Evolutionary conservation across 1,140 invertebrate genomes (phyloP).

Genomic region (Watersipora subatra): DNA sequence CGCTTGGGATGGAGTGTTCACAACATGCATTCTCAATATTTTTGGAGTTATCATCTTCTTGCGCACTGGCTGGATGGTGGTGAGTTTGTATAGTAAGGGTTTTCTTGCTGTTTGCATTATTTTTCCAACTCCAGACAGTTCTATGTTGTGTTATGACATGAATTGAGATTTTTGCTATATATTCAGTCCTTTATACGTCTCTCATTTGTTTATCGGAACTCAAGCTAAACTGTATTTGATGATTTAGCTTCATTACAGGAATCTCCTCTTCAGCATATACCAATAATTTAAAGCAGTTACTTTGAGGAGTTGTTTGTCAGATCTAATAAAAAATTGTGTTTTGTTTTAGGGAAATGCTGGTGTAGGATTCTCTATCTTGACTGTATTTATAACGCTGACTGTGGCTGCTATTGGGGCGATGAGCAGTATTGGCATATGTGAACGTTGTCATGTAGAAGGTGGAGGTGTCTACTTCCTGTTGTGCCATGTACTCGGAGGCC

Average conservation of each 20-base stretch:
- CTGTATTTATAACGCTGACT: slow-evolving; percentile 73
- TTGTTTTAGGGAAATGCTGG: slow-evolving; percentile 65
- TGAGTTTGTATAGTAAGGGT: slow-evolving; percentile 15
- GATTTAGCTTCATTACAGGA: too few species aligned
- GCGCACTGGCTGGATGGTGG: slow-evolving; percentile 90
- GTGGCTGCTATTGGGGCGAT: slow-evolving; percentile 77
- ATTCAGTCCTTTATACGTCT: too few species aligned
- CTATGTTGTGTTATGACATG: too few species aligned
- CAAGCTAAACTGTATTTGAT: too few species aligned
- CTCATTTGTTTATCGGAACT: too few species aligned
- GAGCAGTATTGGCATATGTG: slow-evolving; percentile 87
- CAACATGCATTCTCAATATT: slow-evolving; percentile 72
- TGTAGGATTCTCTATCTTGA: slow-evolving; percentile 68
- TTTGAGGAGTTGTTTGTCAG: too few species aligned
- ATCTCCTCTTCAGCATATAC: too few species aligned
- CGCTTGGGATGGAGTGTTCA: slow-evolving; percentile 94
- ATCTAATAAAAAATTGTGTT: too few species aligned
- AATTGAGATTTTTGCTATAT: too few species aligned
- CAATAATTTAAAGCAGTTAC: too few species aligned
- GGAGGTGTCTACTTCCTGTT: slow-evolving; percentile 90
- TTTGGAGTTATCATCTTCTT: slow-evolving; percentile 94
- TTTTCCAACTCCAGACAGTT: too few species aligned
- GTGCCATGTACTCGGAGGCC: slow-evolving; percentile 79
- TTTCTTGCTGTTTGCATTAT: background rate
- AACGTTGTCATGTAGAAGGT: slow-evolving; percentile 73